Percentiles rank a stretch among this genome's conserved stretches.
phyloP scores from a whole-genome alignment of 2,797 vertebrate genomes.

The Phrynocephalus vlangalii region DNA sequence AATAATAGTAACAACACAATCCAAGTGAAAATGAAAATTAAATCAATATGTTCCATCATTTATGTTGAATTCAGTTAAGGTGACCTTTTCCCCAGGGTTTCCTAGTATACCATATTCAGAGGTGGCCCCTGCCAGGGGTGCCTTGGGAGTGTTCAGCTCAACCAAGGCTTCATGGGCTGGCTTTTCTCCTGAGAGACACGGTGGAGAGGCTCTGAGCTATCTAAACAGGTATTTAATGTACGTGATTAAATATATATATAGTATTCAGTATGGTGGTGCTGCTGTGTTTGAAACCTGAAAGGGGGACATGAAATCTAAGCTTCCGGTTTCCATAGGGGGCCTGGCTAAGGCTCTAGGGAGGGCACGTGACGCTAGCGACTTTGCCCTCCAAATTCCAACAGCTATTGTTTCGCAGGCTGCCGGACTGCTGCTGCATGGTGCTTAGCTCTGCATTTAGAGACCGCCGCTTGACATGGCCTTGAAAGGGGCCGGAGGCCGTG shows the following conservation, averaged over 20 bases:
- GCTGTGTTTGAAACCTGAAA: neutral
- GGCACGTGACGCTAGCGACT: rapidly evolving
- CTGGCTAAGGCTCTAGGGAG: no score
- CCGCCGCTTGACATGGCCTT: conserved; percentile 73
- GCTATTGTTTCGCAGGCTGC: conserved; percentile 30
- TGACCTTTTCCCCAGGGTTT: no score
- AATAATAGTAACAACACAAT: no score
- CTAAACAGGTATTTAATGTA: no score
- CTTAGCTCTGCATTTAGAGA: neutral
- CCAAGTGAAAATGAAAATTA: no score
- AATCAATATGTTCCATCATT: no score
- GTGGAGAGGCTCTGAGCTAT: neutral
- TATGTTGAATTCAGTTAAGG: no score
- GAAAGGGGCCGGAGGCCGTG: conserved; percentile 73
- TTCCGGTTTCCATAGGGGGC: rapidly evolving
- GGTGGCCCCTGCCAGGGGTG: no score
- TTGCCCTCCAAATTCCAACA: conserved; percentile 30
- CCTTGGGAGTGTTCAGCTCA: neutral
- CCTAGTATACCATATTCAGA: no score
- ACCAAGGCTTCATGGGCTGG: no score
- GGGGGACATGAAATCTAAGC: neutral
- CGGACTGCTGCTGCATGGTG: conserved; percentile 42
- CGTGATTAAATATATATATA: no score
- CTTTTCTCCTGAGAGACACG: neutral
- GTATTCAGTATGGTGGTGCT: neutral